Evolutionary conservation across 1,140 invertebrate species (phyloP), one percentile per base, ranked within the genome.

Genomic region (Hormaphis cornu): DNA sequence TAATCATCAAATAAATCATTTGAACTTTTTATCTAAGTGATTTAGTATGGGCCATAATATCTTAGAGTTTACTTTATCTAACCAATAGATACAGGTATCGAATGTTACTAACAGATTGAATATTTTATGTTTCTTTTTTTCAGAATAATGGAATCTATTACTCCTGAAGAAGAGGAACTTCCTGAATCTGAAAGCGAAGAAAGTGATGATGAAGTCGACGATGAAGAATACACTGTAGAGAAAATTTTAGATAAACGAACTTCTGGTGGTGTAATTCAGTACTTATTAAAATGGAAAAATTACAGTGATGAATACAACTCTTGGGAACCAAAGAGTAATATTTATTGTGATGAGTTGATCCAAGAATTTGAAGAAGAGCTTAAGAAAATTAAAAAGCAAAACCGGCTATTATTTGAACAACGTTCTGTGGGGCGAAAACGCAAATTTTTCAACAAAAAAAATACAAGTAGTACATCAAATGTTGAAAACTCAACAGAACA

Each of bases 171-270:
- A 7, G 16, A 22, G 20, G 35, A 58, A 5, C 1, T 10, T 14
- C 7, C 10, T 14, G 12, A 20, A 33, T 66, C 61, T 26, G 61
- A 50, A 8, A 7, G 14, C 0, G 53, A 56, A 58, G 54, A 58
- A 26, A 52, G n/a, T n/a, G n/a, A n/a, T n/a, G 20, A 44, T 37
- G 42, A 46, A n/a, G 12, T n/a, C 26, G 73, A 73, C 61, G 86
- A 87, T 76, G 83, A 79, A 1, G 91, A 94, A 79, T 95, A 88
- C 77, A 90, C 89, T 46, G 92, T 95, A 2, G 93, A 95, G 75
- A 93, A 92, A 79, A 91, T 96, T 37, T 82, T 95, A 42, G 91
- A 96, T 74, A 83, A 85, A 73, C 81, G 90, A 73, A 83, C 91
- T 1, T 81, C 86, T 24, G 87, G 88, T 79, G 91, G 90, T 63